phyloP scores from a whole-genome alignment of 2,113 vertebrate genomes.

The Pycnonotus jocosus region DNA sequence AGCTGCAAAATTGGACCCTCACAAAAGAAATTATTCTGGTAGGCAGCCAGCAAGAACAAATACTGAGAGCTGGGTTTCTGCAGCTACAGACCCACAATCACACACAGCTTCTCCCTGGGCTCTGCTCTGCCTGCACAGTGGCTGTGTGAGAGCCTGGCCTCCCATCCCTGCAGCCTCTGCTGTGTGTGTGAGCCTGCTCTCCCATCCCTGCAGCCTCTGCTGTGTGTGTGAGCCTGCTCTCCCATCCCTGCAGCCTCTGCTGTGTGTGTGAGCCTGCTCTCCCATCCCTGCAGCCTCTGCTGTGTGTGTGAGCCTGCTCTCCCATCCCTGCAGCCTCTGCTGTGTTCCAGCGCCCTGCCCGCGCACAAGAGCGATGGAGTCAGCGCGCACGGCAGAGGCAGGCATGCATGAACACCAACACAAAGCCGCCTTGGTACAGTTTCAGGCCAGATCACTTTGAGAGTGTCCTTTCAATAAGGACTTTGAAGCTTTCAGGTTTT shows the following conservation, averaged over 20 bases:
- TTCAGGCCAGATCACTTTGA: background rate
- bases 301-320: background rate
- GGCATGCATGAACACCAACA: slow-evolving; percentile 24
- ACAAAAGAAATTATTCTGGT: slow-evolving; percentile 37
- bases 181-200: background rate
- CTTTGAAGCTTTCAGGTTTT: background rate
- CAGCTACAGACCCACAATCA: background rate
- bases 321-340: background rate
- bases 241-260: background rate
- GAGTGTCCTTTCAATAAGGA: background rate
- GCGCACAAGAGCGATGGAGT: background rate
- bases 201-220: background rate
- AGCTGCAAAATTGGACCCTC: slow-evolving; percentile 29
- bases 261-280: background rate
- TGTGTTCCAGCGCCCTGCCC: background rate
- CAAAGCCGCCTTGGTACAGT: background rate
- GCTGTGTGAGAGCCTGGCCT: background rate
- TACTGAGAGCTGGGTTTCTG: slow-evolving; percentile 17
- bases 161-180: background rate
- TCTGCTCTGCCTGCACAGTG: background rate
- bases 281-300: background rate
- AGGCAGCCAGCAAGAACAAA: slow-evolving; percentile 36
- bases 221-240: background rate
- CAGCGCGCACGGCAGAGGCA: background rate
- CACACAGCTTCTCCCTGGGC: background rate